Percentiles rank a stretch among this genome's conserved stretches.
These are phyloP conservation scores for Ictalurus punctatus DNA, from an alignment of 2,113 vertebrate species.

Conservation along the genomic window DNA sequence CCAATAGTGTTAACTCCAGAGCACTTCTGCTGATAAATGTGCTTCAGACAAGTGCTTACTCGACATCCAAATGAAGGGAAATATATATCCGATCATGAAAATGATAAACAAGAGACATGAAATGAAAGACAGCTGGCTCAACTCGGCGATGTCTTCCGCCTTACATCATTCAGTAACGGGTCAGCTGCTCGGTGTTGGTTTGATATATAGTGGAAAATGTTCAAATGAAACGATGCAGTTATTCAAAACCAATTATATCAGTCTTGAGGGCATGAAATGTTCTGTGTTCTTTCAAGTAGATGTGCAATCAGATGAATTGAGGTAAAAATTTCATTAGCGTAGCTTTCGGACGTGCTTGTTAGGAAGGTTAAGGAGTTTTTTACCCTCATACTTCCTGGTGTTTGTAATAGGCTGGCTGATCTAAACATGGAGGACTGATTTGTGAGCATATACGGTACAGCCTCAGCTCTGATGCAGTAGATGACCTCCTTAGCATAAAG, in stretches of 20 bases:
- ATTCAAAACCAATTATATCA: constrained; percentile 21
- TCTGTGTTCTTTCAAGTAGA: background rate
- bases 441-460: background rate
- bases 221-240: background rate
- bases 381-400: background rate
- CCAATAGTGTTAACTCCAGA: constrained; percentile 35
- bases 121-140: constrained; percentile 19
- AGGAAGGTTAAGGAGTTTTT: background rate
- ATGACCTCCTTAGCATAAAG: constrained; percentile 33
- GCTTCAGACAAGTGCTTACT: constrained; percentile 37
- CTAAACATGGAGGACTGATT: background rate
- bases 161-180: constrained; percentile 26
- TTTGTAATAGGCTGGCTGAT: background rate
- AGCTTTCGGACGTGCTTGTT: background rate
- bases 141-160: constrained; percentile 18
- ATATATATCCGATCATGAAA: constrained; percentile 6
- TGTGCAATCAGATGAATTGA: background rate
- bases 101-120: constrained; percentile 2
- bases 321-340: background rate
- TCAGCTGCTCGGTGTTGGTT: background rate
- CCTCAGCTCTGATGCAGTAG: background rate
- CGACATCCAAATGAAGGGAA: background rate
- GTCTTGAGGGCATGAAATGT: background rate
- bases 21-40: constrained; percentile 1
- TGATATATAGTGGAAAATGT: constrained; percentile 2